Evolutionary conservation across 30 jellyfish, hydroid and myxozoan genomes (phyloP).

Genomic region (Hydractinia symbiolongicarpus): DNA sequence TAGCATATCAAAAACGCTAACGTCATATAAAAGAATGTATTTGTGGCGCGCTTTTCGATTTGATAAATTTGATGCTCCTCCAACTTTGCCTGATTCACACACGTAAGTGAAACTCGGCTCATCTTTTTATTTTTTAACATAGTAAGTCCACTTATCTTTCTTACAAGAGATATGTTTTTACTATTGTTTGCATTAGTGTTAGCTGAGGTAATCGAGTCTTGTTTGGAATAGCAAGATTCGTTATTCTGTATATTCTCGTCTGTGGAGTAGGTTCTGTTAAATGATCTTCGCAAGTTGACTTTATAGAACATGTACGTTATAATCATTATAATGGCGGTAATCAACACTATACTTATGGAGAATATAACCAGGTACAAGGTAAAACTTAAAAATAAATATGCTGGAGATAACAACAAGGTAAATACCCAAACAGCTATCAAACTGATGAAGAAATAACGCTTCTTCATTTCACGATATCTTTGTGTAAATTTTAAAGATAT

Average conservation of each 20-base stretch:
- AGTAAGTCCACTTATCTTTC: neutral
- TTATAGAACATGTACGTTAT: neutral
- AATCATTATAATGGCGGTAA: neutral
- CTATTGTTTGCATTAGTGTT: neutral
- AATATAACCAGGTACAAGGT: neutral
- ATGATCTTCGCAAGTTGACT: neutral
- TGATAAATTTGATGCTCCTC: constrained; percentile 1
- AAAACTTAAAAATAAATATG: neutral
- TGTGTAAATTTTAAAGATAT: neutral
- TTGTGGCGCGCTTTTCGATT: neutral
- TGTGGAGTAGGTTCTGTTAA: neutral
- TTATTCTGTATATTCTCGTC: neutral
- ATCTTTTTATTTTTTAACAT: neutral
- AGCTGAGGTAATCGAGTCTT: neutral
- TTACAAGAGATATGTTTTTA: neutral
- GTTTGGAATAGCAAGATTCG: neutral
- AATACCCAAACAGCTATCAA: neutral
- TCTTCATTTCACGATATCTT: neutral
- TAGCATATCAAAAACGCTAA: neutral
- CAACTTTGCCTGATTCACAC: neutral
- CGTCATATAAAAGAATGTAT: constrained; percentile 2
- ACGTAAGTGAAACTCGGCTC: neutral
- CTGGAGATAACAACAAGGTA: neutral
- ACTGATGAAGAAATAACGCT: neutral
- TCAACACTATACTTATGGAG: neutral